phyloP scores from a whole-genome alignment of 2,797 vertebrate genomes.

The Micrastur ruficollis region DNA sequence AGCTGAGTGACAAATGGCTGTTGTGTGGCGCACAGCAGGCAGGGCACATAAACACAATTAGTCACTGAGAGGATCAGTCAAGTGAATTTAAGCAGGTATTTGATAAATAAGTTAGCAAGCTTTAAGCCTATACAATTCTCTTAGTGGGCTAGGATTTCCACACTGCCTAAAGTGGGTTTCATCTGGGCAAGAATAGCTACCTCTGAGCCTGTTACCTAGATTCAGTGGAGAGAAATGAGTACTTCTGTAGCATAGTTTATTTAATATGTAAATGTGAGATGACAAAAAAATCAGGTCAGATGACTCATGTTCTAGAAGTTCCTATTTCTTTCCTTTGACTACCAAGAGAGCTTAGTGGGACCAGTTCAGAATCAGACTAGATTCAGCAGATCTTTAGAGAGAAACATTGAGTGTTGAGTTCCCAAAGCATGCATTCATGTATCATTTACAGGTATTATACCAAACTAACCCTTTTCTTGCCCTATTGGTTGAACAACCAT shows the following conservation, averaged over 20 bases:
- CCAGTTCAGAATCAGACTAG: background rate
- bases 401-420: background rate
- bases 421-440: background rate
- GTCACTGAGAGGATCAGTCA: background rate
- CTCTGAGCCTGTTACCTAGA: background rate
- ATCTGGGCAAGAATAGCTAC: background rate
- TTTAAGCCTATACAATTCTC: background rate
- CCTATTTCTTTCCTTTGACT: background rate
- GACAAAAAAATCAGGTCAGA: background rate
- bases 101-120: background rate
- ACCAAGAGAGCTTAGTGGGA: background rate
- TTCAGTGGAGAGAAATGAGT: background rate
- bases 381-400: background rate
- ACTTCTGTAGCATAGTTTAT: background rate
- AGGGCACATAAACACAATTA: background rate
- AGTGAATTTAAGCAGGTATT: background rate
- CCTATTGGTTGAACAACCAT: background rate
- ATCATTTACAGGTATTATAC: background rate
- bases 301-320: background rate
- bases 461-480: background rate
- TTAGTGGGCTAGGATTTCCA: background rate
- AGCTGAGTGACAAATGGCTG: background rate
- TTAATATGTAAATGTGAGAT: background rate
- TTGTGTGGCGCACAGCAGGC: background rate
- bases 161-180: background rate